phyloP scores from a whole-genome alignment of 2,888 invertebrate genomes.

The Yponomeuta cagnagella region DNA sequence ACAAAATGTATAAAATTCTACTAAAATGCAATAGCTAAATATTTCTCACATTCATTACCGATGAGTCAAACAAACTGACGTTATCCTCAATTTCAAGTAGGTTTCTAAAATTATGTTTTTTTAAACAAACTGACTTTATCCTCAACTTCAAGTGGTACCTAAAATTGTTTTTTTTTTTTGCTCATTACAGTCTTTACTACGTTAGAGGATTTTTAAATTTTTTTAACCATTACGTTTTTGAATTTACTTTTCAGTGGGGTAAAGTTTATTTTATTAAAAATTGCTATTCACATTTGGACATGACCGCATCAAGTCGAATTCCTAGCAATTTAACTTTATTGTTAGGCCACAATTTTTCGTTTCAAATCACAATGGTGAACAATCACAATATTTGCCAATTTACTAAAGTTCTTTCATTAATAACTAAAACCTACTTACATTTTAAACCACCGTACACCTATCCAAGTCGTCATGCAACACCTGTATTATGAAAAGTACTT shows the following conservation, averaged over 20 bases:
- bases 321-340: constrained; percentile 22
- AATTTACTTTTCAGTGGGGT: neutral
- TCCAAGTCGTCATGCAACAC: too few species aligned
- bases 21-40: neutral
- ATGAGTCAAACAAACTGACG: neutral
- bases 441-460: too few species aligned
- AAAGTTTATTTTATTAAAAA: neutral
- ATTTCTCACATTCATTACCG: neutral
- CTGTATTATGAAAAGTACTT: too few species aligned
- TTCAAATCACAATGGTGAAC: constrained; percentile 51
- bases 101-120: too few species aligned
- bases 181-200: too few species aligned
- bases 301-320: constrained; percentile 32
- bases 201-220: too few species aligned
- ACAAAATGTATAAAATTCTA: neutral
- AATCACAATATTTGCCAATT: constrained; percentile 45
- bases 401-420: neutral
- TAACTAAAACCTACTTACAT: neutral
- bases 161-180: too few species aligned
- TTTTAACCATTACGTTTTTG: too few species aligned
- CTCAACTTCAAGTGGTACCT: neutral
- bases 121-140: neutral
- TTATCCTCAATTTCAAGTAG: neutral
- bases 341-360: constrained; percentile 58
- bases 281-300: constrained; percentile 24